Base-by-base conservation (phyloP, 2,113 vertebrate genomes). In the Garra rufa region DNA sequence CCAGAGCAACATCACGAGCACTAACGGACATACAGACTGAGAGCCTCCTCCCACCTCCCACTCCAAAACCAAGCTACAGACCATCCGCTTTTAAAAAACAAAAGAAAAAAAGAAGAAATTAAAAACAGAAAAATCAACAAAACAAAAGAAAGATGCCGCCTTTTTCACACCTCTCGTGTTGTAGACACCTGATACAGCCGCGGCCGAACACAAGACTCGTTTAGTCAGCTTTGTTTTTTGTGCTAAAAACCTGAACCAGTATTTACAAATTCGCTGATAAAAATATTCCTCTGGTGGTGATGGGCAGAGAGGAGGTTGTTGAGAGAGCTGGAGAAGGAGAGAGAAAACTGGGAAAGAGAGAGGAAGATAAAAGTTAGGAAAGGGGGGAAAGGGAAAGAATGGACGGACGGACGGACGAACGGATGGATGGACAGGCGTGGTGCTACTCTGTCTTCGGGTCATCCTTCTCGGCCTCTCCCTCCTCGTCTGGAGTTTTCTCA, bases 191-290 rank as follows among this genome's bases (percentile, higher is more conserved):
- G 65, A 85, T 81, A 80, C 50, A 85, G 86, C 78, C 30, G 75
- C 76, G 38, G 81, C 85, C 80, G 78, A 89, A 86, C 84, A 81
- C 82, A 87, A 84, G 80, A 85, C 67, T 76, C 81, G n/a, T 81
- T 76, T 86, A 57, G 57, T 86, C 83, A 71, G 77, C 26, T 83
- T 88, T 74, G 67, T 84, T 84, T 89, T 90, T 91, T 91, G 90
- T 90, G 90, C 90, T 91, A 90, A 89, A 91, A 91, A 91, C 90
- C 87, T 88, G 89, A 89, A 91, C 87, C 87, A 87, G 88, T 91
- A 90, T 88, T 91, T 91, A 91, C 88, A 91, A 91, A 91, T 90
- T 89, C 38, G 84, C 82, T 89, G 89, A 91, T 91, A 91, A 91
- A 91, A 91, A 91, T 91, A 91, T 91, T 90, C 87, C 85, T 91